Evolutionary conservation across 2,888 invertebrate species (phyloP), one percentile per base, ranked within the genome.

Genomic region (Stegophylla sp.): DNA sequence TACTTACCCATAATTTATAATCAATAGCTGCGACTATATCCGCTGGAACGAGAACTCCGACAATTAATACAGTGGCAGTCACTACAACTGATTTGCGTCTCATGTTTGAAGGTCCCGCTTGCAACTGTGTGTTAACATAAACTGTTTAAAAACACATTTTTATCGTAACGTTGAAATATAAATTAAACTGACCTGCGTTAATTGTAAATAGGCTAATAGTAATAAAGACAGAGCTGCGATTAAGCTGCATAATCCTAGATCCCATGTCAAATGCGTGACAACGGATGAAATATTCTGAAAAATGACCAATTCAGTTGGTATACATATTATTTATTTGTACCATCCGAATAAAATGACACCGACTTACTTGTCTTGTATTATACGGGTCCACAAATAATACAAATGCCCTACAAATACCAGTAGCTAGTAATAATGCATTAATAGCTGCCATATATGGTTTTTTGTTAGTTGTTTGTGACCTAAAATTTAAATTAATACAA

Each of bases 381-480:
- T 90, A 90, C 56, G 90, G 89, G 85, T 90, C 90, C 84, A 90
- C 88, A 85, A 89, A 88, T 81, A 90, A 87, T 79, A 88, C 88
- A 61, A 87, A 86, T 23, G 88, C 87, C 83, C 90, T 87, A 61
- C 88, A 88, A 74, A 87, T 85, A 53, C 89, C 89, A 75, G 89
- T 86, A 20, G 89, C 85, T 84, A 89, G 89, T 43, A 90, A 86
- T 84, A 90, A 88, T 83, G 88, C 87, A 85, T 90, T 89, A 85
- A 89, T 89, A 75, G 89, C 88, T 59, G 89, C 87, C 87, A 90
- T 88, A 84, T 88, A 89, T 75, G 89, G 89, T 79, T 79, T 79
- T 79, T 71, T 71, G 48, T 71, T 71, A 10, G 67, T 4, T 13
- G 79, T 79, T 41, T 79, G 79, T 34, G 79, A 69, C 43, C 69